These are phyloP conservation scores for Heliconius sara DNA, from an alignment of 2,888 invertebrate species.

Conservation along the genomic window DNA sequence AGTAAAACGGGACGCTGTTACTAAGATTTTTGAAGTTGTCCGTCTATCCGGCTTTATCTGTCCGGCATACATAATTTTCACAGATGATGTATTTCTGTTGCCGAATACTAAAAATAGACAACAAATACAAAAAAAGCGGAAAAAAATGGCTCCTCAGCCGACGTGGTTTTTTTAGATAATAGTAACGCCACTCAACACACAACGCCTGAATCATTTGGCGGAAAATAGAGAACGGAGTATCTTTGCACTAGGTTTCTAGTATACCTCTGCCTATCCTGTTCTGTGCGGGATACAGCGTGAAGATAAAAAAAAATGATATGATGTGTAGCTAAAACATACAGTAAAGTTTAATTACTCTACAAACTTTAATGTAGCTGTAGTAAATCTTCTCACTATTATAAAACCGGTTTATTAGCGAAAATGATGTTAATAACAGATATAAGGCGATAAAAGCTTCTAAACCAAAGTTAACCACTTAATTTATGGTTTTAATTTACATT, in stretches of 20 bases:
- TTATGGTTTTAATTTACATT: constrained; percentile 11
- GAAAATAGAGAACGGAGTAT: background rate
- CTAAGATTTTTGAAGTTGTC: too few species aligned
- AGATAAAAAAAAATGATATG: background rate
- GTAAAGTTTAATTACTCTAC: background rate
- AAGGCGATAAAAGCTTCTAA: constrained; percentile 6
- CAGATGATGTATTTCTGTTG: too few species aligned
- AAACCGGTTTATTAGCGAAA: background rate
- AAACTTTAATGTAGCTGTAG: constrained; percentile 5
- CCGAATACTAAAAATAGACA: too few species aligned
- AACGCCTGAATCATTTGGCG: background rate
- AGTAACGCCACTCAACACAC: background rate
- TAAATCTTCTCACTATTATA: constrained; percentile 2
- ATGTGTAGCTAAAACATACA: background rate
- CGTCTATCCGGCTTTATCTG: too few species aligned
- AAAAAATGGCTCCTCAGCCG: too few species aligned
- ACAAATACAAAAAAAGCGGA: too few species aligned
- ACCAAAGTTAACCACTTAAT: constrained; percentile 7
- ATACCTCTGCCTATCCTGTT: background rate
- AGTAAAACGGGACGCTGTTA: too few species aligned
- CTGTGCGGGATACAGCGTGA: background rate
- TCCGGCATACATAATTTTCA: too few species aligned
- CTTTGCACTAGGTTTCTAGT: background rate
- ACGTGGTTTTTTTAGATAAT: too few species aligned
- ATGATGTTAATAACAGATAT: constrained; percentile 17